These are phyloP conservation scores for Nasonia vitripennis DNA, from an alignment of 1,140 invertebrate species.

Conservation along the genomic window DNA sequence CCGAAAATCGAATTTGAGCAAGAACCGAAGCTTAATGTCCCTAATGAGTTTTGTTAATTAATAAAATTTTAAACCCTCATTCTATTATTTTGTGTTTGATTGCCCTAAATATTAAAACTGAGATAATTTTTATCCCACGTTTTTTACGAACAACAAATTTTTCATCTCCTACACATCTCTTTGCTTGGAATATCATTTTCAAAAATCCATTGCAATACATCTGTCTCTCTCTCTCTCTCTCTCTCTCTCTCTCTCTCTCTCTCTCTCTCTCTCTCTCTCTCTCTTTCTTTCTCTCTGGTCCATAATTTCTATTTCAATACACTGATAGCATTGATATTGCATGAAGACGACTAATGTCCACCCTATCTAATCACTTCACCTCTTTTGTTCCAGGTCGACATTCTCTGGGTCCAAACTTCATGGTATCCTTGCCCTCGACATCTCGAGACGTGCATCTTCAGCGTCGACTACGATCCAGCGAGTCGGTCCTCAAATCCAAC, in stretches of 20 bases:
- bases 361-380: not conserved
- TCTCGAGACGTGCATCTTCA: not conserved
- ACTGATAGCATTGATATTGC: not conserved
- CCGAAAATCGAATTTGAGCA: conserved; percentile 80
- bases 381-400: not conserved
- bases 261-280: not conserved
- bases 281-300: not conserved
- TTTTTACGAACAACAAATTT: not conserved
- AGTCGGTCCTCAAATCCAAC: not conserved
- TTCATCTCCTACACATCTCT: not conserved
- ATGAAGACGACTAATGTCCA: not conserved
- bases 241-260: not conserved
- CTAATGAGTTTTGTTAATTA: conserved; percentile 59
- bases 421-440: not conserved
- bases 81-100: not conserved
- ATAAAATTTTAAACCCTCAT: not conserved
- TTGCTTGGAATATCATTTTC: not conserved
- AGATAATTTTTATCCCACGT: not conserved
- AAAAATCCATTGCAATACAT: not conserved
- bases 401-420: not conserved
- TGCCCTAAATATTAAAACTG: not conserved
- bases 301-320: not conserved
- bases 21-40: conserved; percentile 70
- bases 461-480: conserved; percentile 15
- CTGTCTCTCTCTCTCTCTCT: not conserved